A percentile compares a stretch with the other conserved stretches of the same genome.
Conservation (phyloP, 2,888 invertebrate species). For the Ctena decussata region DNA sequence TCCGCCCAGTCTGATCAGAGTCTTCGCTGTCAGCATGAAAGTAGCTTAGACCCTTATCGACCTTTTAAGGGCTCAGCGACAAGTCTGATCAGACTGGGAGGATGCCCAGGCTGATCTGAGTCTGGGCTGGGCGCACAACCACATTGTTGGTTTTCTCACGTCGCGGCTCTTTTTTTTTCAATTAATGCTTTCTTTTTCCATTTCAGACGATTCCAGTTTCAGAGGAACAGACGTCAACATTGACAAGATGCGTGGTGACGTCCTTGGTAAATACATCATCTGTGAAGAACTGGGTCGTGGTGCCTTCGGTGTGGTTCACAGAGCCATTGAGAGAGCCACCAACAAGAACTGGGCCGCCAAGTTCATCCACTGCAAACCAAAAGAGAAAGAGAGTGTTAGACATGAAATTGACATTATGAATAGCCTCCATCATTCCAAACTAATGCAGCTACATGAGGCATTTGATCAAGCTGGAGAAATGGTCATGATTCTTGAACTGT, state of each 20-base stretch:
- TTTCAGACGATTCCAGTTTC: constrained; percentile 74
- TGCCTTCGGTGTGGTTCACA: constrained; percentile 87
- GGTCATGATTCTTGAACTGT: constrained; percentile 88
- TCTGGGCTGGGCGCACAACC: too few species aligned
- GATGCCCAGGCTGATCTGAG: too few species aligned
- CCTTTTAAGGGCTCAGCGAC: too few species aligned
- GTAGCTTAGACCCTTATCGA: too few species aligned
- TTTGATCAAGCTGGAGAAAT: constrained; percentile 87
- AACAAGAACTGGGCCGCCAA: constrained; percentile 87
- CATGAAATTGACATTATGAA: constrained; percentile 88
- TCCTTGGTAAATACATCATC: constrained; percentile 85
- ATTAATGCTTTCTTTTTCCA: background rate
- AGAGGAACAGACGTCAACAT: constrained; percentile 79
- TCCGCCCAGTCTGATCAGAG: too few species aligned
- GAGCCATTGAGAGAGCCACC: constrained; percentile 87
- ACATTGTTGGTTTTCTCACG: too few species aligned
- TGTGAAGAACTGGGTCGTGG: constrained; percentile 87
- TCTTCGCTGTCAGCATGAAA: too few species aligned
- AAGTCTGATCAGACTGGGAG: too few species aligned
- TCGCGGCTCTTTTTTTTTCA: background rate
- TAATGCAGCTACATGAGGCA: constrained; percentile 87
- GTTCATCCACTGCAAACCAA: constrained; percentile 86
- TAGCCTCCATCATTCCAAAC: constrained; percentile 86
- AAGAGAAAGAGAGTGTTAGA: constrained; percentile 86
- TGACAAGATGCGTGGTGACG: constrained; percentile 81